Evolutionary conservation across 2,113 vertebrate genomes (phyloP), one percentile per base, ranked within the genome.

Genomic region (Perca schrenkii): DNA sequence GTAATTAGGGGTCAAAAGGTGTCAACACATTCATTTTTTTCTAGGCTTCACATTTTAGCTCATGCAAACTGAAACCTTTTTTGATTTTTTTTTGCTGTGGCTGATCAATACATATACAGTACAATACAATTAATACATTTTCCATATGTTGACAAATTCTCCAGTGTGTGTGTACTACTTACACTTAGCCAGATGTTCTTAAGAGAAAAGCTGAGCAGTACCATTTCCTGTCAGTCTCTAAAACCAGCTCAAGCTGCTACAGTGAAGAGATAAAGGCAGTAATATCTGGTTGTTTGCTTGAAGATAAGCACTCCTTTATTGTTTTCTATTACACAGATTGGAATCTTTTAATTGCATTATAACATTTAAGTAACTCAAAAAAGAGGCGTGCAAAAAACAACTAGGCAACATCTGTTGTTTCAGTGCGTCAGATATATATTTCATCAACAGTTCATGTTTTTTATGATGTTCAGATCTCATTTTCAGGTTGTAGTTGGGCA

Each of bases 1-100:
- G 31, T 57, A 68, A 79, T 79, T 54, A 21, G 4, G 4, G 16
- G 66, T 61, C 17, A 67, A 14, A 22, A 34, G 62, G 43, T 65
- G 28, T 34, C 34, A 22, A 17, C 10, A 47, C 8, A 69, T 58
- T 28, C 0, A 0, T 17, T 46, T 50, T 54, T 25, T 17, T 47
- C 34, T 34, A 34, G 34, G 34, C 34, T 34, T 34, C 34, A 34
- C 34, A 46, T 58, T 47, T 28, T 47, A 21, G 50, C 22, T 43
- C 19, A 46, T n/a, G 19, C 1, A 21, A 56, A 56, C 21, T 12
- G 53, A 11, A 22, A 22, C 21, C n/a, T n/a, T 2, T 7, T 47
- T 36, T 53, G 17, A 1, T 67, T 14, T 47, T 19, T 31, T 54
- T 22, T 56, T 6, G 50, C 6, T 47, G 15, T 14, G 19, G 22